These are phyloP conservation scores for Hippocampus abdominalis DNA, from an alignment of 2,113 vertebrate species.

Conservation along the genomic window DNA sequence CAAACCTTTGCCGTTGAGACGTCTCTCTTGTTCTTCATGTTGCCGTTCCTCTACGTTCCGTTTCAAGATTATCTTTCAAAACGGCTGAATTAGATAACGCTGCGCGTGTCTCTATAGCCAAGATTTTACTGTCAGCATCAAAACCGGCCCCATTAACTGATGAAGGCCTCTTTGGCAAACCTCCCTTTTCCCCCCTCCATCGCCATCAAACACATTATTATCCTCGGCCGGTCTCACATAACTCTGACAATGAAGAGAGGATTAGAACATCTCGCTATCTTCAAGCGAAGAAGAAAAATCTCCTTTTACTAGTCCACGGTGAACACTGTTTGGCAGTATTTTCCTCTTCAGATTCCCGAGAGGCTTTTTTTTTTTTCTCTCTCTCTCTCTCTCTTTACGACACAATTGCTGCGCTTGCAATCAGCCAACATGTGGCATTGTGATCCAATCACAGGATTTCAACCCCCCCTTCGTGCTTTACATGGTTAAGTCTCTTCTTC, in stretches of 20 bases:
- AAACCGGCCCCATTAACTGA: slow-evolving; percentile 69
- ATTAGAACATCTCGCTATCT: slow-evolving; percentile 70
- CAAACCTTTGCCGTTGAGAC: slow-evolving; percentile 65
- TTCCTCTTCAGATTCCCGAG: slow-evolving; percentile 64
- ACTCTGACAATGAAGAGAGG: slow-evolving; percentile 67
- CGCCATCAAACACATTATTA: slow-evolving; percentile 70
- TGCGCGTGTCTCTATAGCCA: slow-evolving; percentile 52
- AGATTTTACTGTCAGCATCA: slow-evolving; percentile 69
- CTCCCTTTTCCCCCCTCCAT: slow-evolving; percentile 55
- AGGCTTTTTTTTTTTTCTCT: slow-evolving; percentile 59
- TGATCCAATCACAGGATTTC: slow-evolving; percentile 62
- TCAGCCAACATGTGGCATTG: slow-evolving; percentile 70
- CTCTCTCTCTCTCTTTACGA: slow-evolving; percentile 50
- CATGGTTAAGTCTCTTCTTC: slow-evolving; percentile 66
- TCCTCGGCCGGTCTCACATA: slow-evolving; percentile 64
- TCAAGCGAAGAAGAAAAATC: slow-evolving; percentile 43
- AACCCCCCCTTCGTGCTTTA: slow-evolving; percentile 39
- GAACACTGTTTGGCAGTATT: slow-evolving; percentile 66
- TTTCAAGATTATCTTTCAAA: slow-evolving; percentile 69
- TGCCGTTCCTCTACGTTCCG: slow-evolving; percentile 54
- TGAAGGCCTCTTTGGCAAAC: slow-evolving; percentile 69
- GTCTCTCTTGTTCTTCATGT: slow-evolving; percentile 59
- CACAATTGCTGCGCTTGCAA: slow-evolving; percentile 57
- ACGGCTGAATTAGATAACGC: slow-evolving; percentile 65
- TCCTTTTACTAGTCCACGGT: slow-evolving; percentile 58